A percentile compares a stretch with the other conserved stretches of the same genome.
Conservation (phyloP, 2,113 vertebrate genomes). For the Ariopsis seemanni region DNA sequence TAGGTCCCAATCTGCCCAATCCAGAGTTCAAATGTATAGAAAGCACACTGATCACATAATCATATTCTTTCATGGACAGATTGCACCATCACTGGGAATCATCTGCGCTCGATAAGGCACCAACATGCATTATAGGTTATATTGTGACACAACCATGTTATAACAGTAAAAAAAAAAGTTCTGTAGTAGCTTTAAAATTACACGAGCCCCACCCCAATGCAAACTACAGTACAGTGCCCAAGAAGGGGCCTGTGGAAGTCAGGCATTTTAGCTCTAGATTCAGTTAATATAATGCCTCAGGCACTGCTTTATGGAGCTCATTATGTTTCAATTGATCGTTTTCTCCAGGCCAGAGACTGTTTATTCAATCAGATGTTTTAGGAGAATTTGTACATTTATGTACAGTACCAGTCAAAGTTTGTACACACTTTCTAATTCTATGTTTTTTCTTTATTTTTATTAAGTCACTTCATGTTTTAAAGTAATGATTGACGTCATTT, state of each 20-base stretch:
- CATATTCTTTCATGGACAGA: no score
- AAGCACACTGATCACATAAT: not conserved
- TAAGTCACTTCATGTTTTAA: no score
- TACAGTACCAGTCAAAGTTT: no score
- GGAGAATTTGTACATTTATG: not conserved
- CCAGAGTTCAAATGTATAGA: not conserved
- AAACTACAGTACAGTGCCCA: not conserved
- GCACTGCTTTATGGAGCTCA: not conserved
- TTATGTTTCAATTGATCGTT: not conserved
- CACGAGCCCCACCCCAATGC: not conserved
- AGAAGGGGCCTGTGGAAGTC: not conserved
- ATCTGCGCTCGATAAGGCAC: no score
- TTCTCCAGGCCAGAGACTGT: not conserved
- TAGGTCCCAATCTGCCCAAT: not conserved
- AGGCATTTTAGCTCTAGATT: not conserved
- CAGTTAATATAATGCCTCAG: not conserved
- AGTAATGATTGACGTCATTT: no score
- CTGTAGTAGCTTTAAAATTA: not conserved
- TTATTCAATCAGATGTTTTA: not conserved
- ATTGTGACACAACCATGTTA: not conserved
- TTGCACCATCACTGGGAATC: no score
- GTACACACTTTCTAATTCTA: no score
- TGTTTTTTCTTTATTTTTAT: no score
- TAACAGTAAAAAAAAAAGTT: not conserved
- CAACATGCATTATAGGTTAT: not conserved